Base-by-base conservation (phyloP, 2,797 vertebrate genomes). In the Chelmon rostratus region DNA sequence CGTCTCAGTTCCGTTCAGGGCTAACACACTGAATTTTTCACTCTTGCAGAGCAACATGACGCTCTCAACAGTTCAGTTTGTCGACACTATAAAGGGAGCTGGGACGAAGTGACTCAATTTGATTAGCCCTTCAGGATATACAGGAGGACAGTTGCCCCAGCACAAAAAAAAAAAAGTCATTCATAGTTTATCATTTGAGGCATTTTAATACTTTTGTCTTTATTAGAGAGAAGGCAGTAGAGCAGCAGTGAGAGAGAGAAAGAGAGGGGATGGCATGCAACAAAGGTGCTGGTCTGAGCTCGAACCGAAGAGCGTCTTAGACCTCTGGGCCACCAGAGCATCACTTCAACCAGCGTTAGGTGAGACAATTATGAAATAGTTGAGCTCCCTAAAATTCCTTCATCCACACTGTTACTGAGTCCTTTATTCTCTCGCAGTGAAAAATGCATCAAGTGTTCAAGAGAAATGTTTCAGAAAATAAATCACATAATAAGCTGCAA, bases 41-140 rank as follows among this genome's bases (percentile, higher is more conserved):
- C 75, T 68, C 15, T 50, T 33, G 42, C 62, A 52, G 28, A 18
- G 53, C 38, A 73, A 53, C 33, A 54, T 31, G n/a, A 25, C 23
- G 58, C 40, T 67, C 40, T 76, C 19, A 37, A 74, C 15, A n/a
- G 47, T 54, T 70, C 25, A 67, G 54, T 57, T 31, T 68, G 42
- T 54, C 35, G 25, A 72, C 12, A 16, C 31, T 56, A 15, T 19
- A 38, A 66, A 38, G 28, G 8, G 23, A 47, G 23, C 5, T 37
- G 46, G 33, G 66, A 35, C 13, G 61, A 52, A 65, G 21, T 40
- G 0, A 50, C 23, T 79, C 1, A 46, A 54, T 50, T 54, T 68
- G 44, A 82, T 63, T 37, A 50, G 21, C 46, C 33, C 69, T 50
- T 68, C n/a, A 50, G 49, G 50, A 62, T 56, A 28, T n/a, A 54